Conservation (phyloP, 2,888 invertebrate species). For the Lasioglossum pauxillum region DNA sequence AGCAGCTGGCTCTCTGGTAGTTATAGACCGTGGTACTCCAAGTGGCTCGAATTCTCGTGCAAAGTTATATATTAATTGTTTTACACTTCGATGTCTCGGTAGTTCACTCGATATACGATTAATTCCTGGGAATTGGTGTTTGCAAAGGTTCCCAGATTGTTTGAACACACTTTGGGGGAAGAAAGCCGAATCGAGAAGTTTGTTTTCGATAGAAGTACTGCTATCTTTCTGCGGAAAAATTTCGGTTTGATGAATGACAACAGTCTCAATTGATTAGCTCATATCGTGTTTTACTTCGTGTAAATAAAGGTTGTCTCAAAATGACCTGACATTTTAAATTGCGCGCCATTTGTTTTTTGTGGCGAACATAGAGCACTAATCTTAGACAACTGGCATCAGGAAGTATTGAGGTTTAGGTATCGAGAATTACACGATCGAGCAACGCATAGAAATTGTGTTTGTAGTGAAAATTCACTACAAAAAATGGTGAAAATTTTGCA, state of each 20-base stretch:
- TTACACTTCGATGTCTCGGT: neutral
- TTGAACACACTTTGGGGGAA: neutral
- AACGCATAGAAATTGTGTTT: no score
- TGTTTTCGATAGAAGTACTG: neutral
- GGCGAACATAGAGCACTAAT: no score
- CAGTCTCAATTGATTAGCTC: no score
- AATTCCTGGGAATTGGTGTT: neutral
- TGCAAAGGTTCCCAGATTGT: neutral
- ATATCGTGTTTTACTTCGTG: no score
- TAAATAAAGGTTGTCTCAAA: no score
- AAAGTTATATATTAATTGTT: slow-evolving; percentile 9
- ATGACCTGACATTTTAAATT: no score
- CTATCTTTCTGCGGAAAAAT: neutral
- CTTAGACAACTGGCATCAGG: no score
- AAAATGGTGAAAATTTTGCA: no score
- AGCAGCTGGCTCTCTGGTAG: slow-evolving; percentile 1
- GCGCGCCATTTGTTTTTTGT: no score
- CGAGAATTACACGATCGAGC: no score
- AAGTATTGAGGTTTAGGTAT: no score
- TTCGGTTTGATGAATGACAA: neutral
- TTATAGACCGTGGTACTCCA: slow-evolving; percentile 1
- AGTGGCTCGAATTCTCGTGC: neutral
- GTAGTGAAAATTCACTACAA: no score
- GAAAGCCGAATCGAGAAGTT: neutral
- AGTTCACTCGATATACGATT: slow-evolving; percentile 5